These are phyloP conservation scores for Percopsis transmontana DNA, from an alignment of 2,113 vertebrate genomes.

Conservation along the genomic window DNA sequence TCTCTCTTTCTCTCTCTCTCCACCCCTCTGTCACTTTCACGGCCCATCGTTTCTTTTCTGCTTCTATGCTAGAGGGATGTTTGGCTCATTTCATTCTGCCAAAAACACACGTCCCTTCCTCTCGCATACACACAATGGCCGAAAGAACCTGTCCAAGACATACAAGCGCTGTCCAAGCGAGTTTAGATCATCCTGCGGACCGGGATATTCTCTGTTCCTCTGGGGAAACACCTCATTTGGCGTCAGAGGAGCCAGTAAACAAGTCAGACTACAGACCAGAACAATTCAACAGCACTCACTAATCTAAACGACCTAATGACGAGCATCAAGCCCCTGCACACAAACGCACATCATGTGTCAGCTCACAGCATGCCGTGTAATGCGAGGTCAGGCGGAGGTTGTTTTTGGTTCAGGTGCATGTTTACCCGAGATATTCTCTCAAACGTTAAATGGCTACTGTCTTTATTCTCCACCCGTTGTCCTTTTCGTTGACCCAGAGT, in stretches of 20 bases:
- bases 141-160: constrained; percentile 15
- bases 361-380: constrained; percentile 1
- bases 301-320: constrained; percentile 43
- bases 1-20: constrained; percentile 33
- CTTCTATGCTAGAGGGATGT: constrained; percentile 28
- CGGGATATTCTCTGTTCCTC: constrained; percentile 34
- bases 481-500: constrained; percentile 15
- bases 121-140: background rate
- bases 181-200: constrained; percentile 28
- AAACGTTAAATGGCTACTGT: constrained; percentile 8
- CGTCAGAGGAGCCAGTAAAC: constrained; percentile 51
- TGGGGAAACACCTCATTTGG: constrained; percentile 46
- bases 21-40: constrained; percentile 8
- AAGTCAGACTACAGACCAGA: constrained; percentile 31
- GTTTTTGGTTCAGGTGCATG: constrained; percentile 20
- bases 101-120: constrained; percentile 11
- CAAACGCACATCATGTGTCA: constrained; percentile 12
- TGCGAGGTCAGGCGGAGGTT: constrained; percentile 29
- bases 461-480: constrained; percentile 11
- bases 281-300: constrained; percentile 47
- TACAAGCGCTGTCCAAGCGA: constrained; percentile 28
- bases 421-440: constrained; percentile 21
- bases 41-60: constrained; percentile 10
- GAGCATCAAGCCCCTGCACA: constrained; percentile 9
- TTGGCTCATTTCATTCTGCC: constrained; percentile 15